A percentile compares a stretch with the other conserved stretches of the same genome.
phyloP scores from a whole-genome alignment of 2,113 vertebrate genomes.

The Coturnix japonica region DNA sequence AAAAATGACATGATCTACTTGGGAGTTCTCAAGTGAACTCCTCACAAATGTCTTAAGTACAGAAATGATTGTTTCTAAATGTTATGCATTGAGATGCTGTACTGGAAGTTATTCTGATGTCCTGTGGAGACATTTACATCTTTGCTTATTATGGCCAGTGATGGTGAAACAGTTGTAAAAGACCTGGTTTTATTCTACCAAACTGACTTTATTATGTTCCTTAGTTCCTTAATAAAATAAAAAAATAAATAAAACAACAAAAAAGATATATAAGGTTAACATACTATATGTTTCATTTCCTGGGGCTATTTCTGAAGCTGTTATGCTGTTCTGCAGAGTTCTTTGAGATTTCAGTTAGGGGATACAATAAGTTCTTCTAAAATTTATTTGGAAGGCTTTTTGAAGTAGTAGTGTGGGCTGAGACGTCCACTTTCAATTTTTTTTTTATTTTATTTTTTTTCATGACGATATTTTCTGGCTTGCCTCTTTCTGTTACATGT shows the following conservation, averaged over 20 bases:
- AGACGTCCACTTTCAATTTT: background rate
- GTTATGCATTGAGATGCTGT: background rate
- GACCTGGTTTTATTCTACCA: background rate
- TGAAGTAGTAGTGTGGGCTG: background rate
- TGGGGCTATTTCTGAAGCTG: background rate
- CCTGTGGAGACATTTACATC: background rate
- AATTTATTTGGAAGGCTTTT: background rate
- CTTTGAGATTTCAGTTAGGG: background rate
- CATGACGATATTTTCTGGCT: background rate
- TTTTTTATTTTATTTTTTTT: background rate
- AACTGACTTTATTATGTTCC: background rate
- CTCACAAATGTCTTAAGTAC: background rate
- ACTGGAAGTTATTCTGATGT: background rate
- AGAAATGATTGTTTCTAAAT: background rate
- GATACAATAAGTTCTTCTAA: background rate
- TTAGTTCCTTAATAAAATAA: background rate
- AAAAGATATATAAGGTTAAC: background rate
- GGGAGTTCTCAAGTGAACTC: background rate
- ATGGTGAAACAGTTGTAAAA: background rate
- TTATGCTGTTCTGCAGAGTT: background rate
- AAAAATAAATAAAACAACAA: background rate
- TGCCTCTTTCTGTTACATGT: background rate
- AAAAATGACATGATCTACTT: background rate
- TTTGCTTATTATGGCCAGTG: background rate
- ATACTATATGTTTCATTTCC: background rate